A percentile compares a stretch with the other conserved stretches of the same genome.
phyloP scores from a whole-genome alignment of 2,888 invertebrate genomes.

The Eupithecia dodoneata region DNA sequence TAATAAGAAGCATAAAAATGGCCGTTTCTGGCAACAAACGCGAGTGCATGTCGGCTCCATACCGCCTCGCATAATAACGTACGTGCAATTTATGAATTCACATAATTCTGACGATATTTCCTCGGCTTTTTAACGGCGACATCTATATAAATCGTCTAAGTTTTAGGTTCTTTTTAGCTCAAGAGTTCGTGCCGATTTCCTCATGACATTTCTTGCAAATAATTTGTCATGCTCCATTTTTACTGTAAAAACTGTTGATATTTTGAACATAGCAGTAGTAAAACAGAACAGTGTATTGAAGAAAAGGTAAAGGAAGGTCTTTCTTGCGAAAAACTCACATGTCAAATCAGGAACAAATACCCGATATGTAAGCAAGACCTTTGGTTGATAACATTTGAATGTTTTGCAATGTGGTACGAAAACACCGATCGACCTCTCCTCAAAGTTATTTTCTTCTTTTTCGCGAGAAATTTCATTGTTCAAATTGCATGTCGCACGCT shows the following conservation, averaged over 20 bases:
- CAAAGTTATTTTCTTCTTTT: slow-evolving; percentile 40
- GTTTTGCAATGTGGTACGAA: slow-evolving; percentile 8
- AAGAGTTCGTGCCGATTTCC: slow-evolving; percentile 11
- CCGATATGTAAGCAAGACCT: not conserved
- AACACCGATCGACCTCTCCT: slow-evolving; percentile 11
- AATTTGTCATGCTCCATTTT: not conserved
- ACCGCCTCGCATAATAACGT: slow-evolving; percentile 35
- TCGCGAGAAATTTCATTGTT: slow-evolving; percentile 49
- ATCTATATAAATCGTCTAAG: slow-evolving; percentile 56
- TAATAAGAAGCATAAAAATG: slow-evolving; percentile 28
- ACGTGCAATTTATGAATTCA: slow-evolving; percentile 44
- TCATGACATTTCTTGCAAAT: not conserved
- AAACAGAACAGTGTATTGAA: not conserved
- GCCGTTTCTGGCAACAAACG: slow-evolving; percentile 33
- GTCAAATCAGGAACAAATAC: not conserved
- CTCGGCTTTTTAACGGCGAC: slow-evolving; percentile 48
- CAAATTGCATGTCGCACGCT: slow-evolving; percentile 59
- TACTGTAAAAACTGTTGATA: not conserved
- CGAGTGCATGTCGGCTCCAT: slow-evolving; percentile 28
- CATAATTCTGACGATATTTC: slow-evolving; percentile 49
- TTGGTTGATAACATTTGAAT: not conserved
- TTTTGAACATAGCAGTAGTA: not conserved
- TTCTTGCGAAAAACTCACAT: not conserved
- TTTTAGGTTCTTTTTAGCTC: slow-evolving; percentile 32
- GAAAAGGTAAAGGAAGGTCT: not conserved